Evolutionary conservation across 2,888 invertebrate genomes (phyloP).

Genomic region (Disparrhopalites patrizii): DNA sequence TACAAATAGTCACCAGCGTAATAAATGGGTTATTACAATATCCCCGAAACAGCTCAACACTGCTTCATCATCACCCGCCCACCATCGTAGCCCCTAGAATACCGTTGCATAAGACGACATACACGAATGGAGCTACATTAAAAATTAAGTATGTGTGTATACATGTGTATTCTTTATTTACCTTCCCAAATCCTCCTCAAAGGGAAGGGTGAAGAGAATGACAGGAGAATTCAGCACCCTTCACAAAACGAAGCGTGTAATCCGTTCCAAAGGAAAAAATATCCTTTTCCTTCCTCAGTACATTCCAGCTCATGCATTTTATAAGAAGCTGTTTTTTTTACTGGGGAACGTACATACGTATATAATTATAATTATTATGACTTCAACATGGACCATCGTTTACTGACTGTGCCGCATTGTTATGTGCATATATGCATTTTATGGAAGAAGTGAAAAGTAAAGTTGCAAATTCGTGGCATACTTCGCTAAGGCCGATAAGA

Average conservation of each 20-base stretch:
- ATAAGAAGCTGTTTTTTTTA: too few relatives aligned
- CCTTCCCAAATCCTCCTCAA: background rate
- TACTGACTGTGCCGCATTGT: background rate
- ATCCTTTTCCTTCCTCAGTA: conserved; percentile 12
- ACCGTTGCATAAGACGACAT: too few relatives aligned
- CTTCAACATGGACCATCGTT: background rate
- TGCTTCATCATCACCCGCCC: conserved; percentile 9
- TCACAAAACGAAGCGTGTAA: conserved; percentile 12
- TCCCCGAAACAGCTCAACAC: background rate
- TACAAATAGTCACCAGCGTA: too few relatives aligned
- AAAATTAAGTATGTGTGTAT: background rate
- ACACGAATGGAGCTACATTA: too few relatives aligned
- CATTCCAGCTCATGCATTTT: conserved; percentile 10
- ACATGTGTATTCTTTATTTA: background rate
- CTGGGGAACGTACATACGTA: too few relatives aligned
- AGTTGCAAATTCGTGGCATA: too few relatives aligned
- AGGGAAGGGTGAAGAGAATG: background rate
- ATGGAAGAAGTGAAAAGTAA: too few relatives aligned
- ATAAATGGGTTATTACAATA: conserved; percentile 9
- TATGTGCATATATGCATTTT: background rate
- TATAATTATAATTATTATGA: background rate
- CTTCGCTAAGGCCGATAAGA: too few relatives aligned
- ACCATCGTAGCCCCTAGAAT: too few relatives aligned
- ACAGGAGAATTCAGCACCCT: conserved; percentile 16
- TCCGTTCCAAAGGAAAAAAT: conserved; percentile 12